A percentile compares a stretch with the other conserved stretches of the same genome.
phyloP scores from a whole-genome alignment of 2,113 vertebrate genomes.

The Melanotaenia duboulayi region DNA sequence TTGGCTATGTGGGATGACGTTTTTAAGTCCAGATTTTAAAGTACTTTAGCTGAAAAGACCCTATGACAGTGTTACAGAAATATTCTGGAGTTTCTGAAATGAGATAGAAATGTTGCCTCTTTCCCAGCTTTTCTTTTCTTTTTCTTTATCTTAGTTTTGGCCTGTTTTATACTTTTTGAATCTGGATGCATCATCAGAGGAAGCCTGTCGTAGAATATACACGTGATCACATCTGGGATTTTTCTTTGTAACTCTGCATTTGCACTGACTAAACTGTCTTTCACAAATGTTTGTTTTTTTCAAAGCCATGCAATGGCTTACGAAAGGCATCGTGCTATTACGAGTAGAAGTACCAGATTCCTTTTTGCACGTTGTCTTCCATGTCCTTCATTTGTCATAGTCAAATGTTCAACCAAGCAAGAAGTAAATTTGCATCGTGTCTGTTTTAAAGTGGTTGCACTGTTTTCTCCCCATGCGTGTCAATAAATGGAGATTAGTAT shows the following conservation, averaged over 20 bases:
- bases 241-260: conserved; percentile 19
- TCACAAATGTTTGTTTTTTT: neutral
- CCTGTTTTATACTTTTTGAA: conserved; percentile 17
- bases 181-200: neutral
- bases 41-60: neutral
- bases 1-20: neutral
- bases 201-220: conserved; percentile 23
- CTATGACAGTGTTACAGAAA: conserved; percentile 1
- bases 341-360: neutral
- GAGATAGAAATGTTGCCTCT: conserved; percentile 7
- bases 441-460: conserved; percentile 51
- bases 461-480: conserved; percentile 52
- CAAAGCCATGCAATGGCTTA: conserved; percentile 5
- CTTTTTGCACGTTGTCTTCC: conserved; percentile 19
- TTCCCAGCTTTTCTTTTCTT: conserved; percentile 1
- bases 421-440: conserved; percentile 15
- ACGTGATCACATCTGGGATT: conserved; percentile 13
- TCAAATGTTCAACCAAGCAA: conserved; percentile 2
- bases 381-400: conserved; percentile 19
- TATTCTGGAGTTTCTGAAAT: no score
- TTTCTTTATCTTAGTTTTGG: neutral
- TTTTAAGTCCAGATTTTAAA: conserved; percentile 26
- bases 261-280: conserved; percentile 37
- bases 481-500: conserved; percentile 58
- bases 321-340: conserved; percentile 5